phyloP scores from a whole-genome alignment of 2,888 invertebrate species.

The Lordiphosa fenestrarum region DNA sequence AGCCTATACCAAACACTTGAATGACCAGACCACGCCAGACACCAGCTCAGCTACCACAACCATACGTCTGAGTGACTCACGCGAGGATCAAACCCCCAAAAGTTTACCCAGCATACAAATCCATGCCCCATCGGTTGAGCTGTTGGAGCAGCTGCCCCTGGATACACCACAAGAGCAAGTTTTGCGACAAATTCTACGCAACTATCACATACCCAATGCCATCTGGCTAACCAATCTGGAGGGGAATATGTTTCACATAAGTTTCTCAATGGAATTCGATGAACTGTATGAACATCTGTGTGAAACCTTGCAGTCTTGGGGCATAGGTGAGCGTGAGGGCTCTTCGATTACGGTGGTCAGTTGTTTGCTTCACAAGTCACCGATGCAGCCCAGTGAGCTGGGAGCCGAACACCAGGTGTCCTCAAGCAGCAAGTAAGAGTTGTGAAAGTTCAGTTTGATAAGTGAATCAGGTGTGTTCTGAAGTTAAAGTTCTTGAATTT shows the following conservation, averaged over 20 bases:
- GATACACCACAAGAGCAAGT: conserved; percentile 79
- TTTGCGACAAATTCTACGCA: conserved; percentile 81
- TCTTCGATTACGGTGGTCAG: conserved; percentile 84
- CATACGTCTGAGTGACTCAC: conserved; percentile 11
- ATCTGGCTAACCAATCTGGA: conserved; percentile 82
- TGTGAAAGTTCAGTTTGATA: too few species aligned
- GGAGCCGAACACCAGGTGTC: neutral
- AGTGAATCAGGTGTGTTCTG: too few species aligned
- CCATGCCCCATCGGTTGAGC: conserved; percentile 33
- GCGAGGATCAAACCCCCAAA: neutral
- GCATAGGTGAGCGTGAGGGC: conserved; percentile 83
- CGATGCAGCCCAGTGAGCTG: conserved; percentile 11
- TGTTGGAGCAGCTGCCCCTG: conserved; percentile 47
- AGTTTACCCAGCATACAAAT: conserved; percentile 32
- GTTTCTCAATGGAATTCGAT: conserved; percentile 83
- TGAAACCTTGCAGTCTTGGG: conserved; percentile 83
- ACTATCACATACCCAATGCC: conserved; percentile 82
- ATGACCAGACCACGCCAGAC: neutral
- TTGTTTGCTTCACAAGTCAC: conserved; percentile 81
- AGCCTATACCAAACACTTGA: conserved; percentile 18
- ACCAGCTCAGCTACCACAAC: conserved; percentile 9
- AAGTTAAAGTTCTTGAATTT: too few species aligned
- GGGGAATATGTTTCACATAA: conserved; percentile 82
- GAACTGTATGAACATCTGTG: conserved; percentile 83
- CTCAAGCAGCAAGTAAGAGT: conserved; percentile 31